Conservation (phyloP, 2,113 vertebrate species). For the Erinaceus europaeus region DNA sequence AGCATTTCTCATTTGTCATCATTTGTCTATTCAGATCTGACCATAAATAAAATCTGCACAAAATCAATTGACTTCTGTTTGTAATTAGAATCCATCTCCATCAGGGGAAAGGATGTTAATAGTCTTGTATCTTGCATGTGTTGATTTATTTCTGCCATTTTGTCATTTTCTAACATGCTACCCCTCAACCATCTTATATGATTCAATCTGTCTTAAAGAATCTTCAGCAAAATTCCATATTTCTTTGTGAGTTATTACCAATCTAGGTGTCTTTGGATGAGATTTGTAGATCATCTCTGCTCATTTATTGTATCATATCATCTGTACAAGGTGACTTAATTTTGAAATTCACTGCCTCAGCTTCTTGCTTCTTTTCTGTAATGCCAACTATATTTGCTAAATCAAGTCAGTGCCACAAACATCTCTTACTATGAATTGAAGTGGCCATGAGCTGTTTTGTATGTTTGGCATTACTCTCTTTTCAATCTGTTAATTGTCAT, state of each 20-base stretch:
- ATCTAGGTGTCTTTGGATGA: conserved; percentile 44
- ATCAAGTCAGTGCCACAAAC: neutral
- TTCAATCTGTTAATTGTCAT: neutral
- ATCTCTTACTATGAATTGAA: neutral
- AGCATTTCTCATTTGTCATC: conserved; percentile 85
- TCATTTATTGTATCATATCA: neutral
- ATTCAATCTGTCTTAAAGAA: conserved; percentile 14
- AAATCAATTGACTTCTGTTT: conserved; percentile 82
- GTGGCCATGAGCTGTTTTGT: neutral
- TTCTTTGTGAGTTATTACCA: conserved; percentile 25
- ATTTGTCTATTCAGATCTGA: conserved; percentile 85
- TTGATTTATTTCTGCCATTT: conserved; percentile 69
- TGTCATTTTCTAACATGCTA: conserved; percentile 51
- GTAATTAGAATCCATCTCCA: conserved; percentile 84
- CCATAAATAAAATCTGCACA: conserved; percentile 84
- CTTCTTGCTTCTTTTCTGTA: neutral
- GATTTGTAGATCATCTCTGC: neutral
- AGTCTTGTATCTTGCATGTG: conserved; percentile 53
- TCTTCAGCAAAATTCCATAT: conserved; percentile 36
- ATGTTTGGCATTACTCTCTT: neutral
- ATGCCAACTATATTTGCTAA: neutral
- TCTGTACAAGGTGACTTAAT: conserved; percentile 25
- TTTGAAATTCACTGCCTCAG: neutral
- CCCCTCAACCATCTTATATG: conserved; percentile 15
- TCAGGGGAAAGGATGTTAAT: conserved; percentile 72